Conservation (phyloP, 1,140 invertebrate genomes). For the Copidosoma floridanum region DNA sequence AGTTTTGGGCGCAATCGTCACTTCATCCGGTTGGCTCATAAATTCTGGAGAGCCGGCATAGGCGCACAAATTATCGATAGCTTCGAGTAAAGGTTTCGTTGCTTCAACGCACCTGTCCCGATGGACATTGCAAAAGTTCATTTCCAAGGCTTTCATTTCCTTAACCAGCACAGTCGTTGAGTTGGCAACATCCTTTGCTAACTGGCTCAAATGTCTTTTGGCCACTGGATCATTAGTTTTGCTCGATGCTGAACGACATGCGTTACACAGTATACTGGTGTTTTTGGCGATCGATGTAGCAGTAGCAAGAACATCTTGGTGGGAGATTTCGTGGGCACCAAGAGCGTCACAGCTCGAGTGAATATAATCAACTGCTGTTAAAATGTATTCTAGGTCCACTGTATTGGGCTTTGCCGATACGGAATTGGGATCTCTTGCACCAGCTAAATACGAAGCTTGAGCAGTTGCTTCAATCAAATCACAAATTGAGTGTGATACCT, state of each 20-base stretch:
- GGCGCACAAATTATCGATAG: constrained; percentile 88
- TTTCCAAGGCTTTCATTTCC: constrained; percentile 90
- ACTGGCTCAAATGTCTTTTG: constrained; percentile 95
- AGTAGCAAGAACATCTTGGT: constrained; percentile 83
- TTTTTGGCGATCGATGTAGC: constrained; percentile 95
- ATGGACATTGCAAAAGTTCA: constrained; percentile 76
- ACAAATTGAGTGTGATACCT: constrained; percentile 84
- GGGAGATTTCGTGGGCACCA: constrained; percentile 71
- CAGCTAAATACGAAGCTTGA: constrained; percentile 91
- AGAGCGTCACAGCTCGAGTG: constrained; percentile 82
- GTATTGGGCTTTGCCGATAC: constrained; percentile 88
- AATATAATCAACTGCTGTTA: constrained; percentile 85
- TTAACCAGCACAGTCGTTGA: constrained; percentile 92
- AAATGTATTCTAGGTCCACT: constrained; percentile 88
- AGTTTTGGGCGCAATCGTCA: constrained; percentile 72
- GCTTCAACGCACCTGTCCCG: constrained; percentile 75
- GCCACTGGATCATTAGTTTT: constrained; percentile 90
- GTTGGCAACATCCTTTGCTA: constrained; percentile 96
- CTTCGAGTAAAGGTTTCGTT: constrained; percentile 82
- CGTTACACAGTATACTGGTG: constrained; percentile 92
- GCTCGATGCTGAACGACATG: constrained; percentile 88
- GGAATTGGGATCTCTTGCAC: constrained; percentile 85
- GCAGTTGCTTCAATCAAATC: constrained; percentile 91
- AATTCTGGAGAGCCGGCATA: constrained; percentile 94
- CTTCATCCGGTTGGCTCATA: constrained; percentile 85